Base-by-base conservation (phyloP, 2,113 vertebrate species). In the Engraulis encrasicolus region DNA sequence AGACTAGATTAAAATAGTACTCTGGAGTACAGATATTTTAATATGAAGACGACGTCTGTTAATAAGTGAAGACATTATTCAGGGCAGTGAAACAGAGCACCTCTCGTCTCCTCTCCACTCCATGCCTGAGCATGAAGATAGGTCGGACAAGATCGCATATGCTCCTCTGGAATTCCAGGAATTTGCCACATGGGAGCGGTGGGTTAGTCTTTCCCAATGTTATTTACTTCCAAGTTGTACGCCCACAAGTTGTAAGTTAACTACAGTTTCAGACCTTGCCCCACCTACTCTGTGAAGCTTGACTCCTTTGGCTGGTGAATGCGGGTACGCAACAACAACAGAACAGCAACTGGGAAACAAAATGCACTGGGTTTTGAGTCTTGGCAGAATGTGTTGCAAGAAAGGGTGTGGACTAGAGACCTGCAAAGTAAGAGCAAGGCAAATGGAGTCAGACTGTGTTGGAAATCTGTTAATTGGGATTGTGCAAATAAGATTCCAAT, bases 141-240 rank as follows among this genome's bases (percentile, higher is more conserved):
- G 23, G 66, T 45, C 27, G 20, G 20, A 18, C 31, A 48, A n/a
- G 84, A 80, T 40, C 61, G 77, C 77, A 27, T 34, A 79, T 23
- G 50, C 82, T 81, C 79, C 78, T 49, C 80, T 50, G 88, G 83
- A 90, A 92, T 89, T 81, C 85, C 18, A 85, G 52, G 88, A 91
- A 87, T 90, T 82, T 50, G n/a, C 79, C n/a, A 20, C 58, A 66
- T 40, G 54, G 34, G 38, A 23, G 27, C 11, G 36, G 23, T 19
- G 27, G 27, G 48, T 54, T 19, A n/a, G 40, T 34, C 58, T 58
- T 74, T 74, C 12, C n/a, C n/a, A n/a, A n/a, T n/a, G 45, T 74
- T 74, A 36, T 34, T 34, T 74, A 74, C 14, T 31, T 34, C 27
- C n/a, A 66, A 27, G 58, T 27, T 74, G 66, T 27, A 74, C 12